phyloP scores from a whole-genome alignment of 2,797 vertebrate genomes.

The Enteromius afrohamiltoni region DNA sequence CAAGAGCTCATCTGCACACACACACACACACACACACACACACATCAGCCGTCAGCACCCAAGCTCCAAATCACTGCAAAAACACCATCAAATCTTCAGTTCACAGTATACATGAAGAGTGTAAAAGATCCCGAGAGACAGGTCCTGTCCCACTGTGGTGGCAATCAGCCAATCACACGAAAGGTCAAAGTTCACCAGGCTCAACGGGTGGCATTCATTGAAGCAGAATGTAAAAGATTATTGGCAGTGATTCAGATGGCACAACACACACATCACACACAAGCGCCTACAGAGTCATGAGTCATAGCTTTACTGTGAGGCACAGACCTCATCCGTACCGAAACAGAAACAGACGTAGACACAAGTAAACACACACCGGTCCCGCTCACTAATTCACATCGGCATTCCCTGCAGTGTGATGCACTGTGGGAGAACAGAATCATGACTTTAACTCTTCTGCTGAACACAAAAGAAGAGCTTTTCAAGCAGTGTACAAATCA shows the following conservation, averaged over 20 bases:
- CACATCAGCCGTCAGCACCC: not conserved
- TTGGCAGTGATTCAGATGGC: slow-evolving; percentile 29
- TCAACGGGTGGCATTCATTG: slow-evolving; percentile 29
- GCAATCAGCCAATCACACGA: slow-evolving; percentile 36
- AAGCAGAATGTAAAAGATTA: slow-evolving; percentile 45
- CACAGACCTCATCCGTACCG: slow-evolving; percentile 43
- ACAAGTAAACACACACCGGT: slow-evolving; percentile 41
- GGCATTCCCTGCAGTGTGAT: not conserved
- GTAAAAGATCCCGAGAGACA: slow-evolving; percentile 2
- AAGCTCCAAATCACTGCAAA: not conserved
- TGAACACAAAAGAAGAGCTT: not conserved
- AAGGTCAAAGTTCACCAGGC: slow-evolving; percentile 49
- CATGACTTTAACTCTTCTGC: not conserved
- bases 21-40: slow-evolving; percentile 32
- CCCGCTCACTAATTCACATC: slow-evolving; percentile 18
- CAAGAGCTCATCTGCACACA: slow-evolving; percentile 87
- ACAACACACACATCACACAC: slow-evolving; percentile 36
- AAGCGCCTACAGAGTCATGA: slow-evolving; percentile 48
- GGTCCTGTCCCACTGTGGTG: not conserved
- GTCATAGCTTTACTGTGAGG: slow-evolving; percentile 51
- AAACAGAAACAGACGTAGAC: slow-evolving; percentile 30
- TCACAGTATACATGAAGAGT: not conserved
- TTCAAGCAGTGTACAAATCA: not conserved
- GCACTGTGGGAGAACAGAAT: not conserved
- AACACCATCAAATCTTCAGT: slow-evolving; percentile 9